Evolutionary conservation across 2,797 vertebrate genomes (phyloP), one percentile per base, ranked within the genome.

Genomic region (Syngnathus acus): DNA sequence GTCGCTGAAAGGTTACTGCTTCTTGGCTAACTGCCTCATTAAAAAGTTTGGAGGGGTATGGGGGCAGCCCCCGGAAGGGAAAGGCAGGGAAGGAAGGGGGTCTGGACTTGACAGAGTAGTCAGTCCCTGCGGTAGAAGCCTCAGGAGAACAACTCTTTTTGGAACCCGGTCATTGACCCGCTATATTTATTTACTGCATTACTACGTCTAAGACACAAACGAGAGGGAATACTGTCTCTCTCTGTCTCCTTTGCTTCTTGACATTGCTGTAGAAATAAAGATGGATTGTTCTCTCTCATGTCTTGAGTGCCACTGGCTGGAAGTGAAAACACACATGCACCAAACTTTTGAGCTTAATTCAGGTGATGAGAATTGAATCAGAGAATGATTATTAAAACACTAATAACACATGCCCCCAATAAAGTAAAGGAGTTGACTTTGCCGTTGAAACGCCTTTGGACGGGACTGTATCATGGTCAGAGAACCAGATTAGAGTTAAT

Each of bases 11-110:
- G 89, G 88, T 81, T 87, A 88, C 72, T 17, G 68, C 76, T 64
- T 80, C 76, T 69, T 68, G 53, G 66, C 80, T 86, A 86, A 87
- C 80, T 76, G 83, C 82, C 86, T 90, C 87, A 88, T 89, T 90
- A 90, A 86, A 90, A 87, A 86, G 84, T 90, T 88, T 87, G 82
- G 76, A 73, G 81, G 86, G 75, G 78, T 74, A 67, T 26, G 61
- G 71, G 85, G 80, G 64, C 70, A 74, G 65, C 74, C 62, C 48
- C 21, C 70, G 67, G 74, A 70, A 65, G 74, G 26, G 26, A 32
- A 32, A 32, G 26, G 26, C 26, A 32, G 26, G 26, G 26, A 32
- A 32, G 26, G 26, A 32, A 32, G 26, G 26, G 67, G 74, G 69
- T 72, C 74, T 37, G 10, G 55, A 76, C 80, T 78, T 82, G 82